These are phyloP conservation scores for Oncopodura yosiiana DNA, from an alignment of 1,140 invertebrate genomes.

Conservation along the genomic window DNA sequence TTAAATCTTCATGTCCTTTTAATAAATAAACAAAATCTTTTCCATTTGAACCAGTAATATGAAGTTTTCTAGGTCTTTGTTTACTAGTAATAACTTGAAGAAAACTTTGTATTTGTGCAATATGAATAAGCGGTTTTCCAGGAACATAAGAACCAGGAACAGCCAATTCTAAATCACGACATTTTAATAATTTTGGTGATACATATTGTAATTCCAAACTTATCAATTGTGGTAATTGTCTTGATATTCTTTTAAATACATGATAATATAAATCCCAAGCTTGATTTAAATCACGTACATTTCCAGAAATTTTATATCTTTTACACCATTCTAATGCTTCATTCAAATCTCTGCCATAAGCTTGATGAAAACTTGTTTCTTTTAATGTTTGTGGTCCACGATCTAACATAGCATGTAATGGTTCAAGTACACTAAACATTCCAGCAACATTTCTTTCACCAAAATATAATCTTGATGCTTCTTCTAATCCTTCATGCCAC, in stretches of 20 bases:
- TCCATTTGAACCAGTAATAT: slow-evolving; percentile 89
- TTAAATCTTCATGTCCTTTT: slow-evolving; percentile 97
- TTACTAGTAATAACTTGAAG: slow-evolving; percentile 92
- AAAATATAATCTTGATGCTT: slow-evolving; percentile 92
- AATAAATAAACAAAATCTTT: slow-evolving; percentile 97
- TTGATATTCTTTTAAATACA: slow-evolving; percentile 87
- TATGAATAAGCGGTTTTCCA: slow-evolving; percentile 71
- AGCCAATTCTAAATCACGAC: slow-evolving; percentile 84
- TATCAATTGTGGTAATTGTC: slow-evolving; percentile 82
- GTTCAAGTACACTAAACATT: slow-evolving; percentile 92
- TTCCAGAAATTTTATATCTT: slow-evolving; percentile 70
- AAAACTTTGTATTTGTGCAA: slow-evolving; percentile 73
- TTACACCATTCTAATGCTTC: slow-evolving; percentile 93
- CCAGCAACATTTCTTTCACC: slow-evolving; percentile 87
- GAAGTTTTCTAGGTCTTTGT: slow-evolving; percentile 88
- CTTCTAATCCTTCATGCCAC: slow-evolving; percentile 97
- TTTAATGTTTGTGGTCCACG: slow-evolving; percentile 88
- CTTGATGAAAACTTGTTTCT: slow-evolving; percentile 92
- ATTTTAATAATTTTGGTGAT: slow-evolving; percentile 78
- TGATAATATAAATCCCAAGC: slow-evolving; percentile 99
- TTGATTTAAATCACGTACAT: slow-evolving; percentile 84
- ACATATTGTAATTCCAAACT: slow-evolving; percentile 86
- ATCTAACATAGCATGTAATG: slow-evolving; percentile 87
- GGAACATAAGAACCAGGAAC: slow-evolving; percentile 94
- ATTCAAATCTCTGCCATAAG: slow-evolving; percentile 84